phyloP scores from a whole-genome alignment of 1,140 invertebrate species.

The Drosophila pruinosa region DNA sequence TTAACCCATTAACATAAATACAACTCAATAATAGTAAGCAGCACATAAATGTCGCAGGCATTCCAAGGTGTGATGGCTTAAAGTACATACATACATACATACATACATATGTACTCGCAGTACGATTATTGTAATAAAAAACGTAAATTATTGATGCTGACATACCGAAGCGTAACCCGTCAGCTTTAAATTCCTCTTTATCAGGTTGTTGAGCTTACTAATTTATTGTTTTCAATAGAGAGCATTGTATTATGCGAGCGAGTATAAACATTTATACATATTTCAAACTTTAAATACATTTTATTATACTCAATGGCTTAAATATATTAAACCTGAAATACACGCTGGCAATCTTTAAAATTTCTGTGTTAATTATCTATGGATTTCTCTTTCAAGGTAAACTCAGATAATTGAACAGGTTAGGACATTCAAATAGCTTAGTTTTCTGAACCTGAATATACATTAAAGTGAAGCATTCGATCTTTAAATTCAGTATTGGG shows the following conservation, averaged over 20 bases:
- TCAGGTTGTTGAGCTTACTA: background rate
- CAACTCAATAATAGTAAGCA: constrained; percentile 4
- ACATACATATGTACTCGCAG: background rate
- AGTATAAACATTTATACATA: background rate
- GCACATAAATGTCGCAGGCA: background rate
- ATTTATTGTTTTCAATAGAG: background rate
- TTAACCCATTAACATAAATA: constrained; percentile 46
- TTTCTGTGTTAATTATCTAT: background rate
- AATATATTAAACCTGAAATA: constrained; percentile 18
- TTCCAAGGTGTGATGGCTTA: constrained; percentile 38
- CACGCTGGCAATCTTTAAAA: constrained; percentile 2
- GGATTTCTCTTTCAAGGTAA: constrained; percentile 6
- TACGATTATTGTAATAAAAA: constrained; percentile 12
- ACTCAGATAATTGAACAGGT: constrained; percentile 14
- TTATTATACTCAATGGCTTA: background rate
- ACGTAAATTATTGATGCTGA: background rate
- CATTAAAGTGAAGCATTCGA: too few relatives aligned
- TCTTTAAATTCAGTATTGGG: background rate
- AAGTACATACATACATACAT: too few relatives aligned
- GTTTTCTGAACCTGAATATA: background rate
- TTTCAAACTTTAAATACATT: background rate
- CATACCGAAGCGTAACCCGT: background rate
- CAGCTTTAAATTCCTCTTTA: background rate
- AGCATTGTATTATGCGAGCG: background rate
- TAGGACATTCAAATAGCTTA: background rate